Evolutionary conservation across 2,113 vertebrate species (phyloP), one percentile per base, ranked within the genome.

Genomic region (Sinocyclocheilus rhinocerous): DNA sequence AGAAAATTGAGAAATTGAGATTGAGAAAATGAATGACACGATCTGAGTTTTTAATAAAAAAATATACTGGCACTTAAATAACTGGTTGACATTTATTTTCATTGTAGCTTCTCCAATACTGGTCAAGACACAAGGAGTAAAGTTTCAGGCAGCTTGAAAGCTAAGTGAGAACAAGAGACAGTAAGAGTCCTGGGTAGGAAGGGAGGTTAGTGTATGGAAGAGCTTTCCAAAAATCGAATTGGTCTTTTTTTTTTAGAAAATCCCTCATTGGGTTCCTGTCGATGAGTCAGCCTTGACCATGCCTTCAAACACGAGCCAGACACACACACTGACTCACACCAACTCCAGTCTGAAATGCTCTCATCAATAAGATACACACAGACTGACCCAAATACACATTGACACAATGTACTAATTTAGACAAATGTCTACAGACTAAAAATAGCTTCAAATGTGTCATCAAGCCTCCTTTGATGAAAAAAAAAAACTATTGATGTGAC

Each of bases 201-300:
- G 55, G 48, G 50, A 80, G 59, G 59, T 91, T 91, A 84, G 89
- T 76, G 61, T 77, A 69, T 72, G 84, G 90, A 86, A 91, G 87
- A 93, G 87, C 89, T 85, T 87, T 88, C 79, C 90, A 76, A 84
- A 90, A 82, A 90, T 55, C 15, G 1, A 16, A 55, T 18, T 16
- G 16, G 87, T 81, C 89, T 92, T 94, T 92, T 91, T 93, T 94
- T 94, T 93, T 92, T 55, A 93, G 91, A 92, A 93, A 92, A 90
- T 90, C 89, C 81, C 86, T 92, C 83, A 85, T 84, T 29, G 76
- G 89, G 87, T 88, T 91, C 91, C 87, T 81, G 87, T 50, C 76
- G 89, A 90, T 94, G 93, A 94, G 89, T 95, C 93, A 95, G 84
- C 65, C 78, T 83, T 18, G 87, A 72, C 87, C 87, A 42, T 86